These are phyloP conservation scores for Cephus runcator DNA, from an alignment of 2,888 invertebrate genomes.

Conservation along the genomic window DNA sequence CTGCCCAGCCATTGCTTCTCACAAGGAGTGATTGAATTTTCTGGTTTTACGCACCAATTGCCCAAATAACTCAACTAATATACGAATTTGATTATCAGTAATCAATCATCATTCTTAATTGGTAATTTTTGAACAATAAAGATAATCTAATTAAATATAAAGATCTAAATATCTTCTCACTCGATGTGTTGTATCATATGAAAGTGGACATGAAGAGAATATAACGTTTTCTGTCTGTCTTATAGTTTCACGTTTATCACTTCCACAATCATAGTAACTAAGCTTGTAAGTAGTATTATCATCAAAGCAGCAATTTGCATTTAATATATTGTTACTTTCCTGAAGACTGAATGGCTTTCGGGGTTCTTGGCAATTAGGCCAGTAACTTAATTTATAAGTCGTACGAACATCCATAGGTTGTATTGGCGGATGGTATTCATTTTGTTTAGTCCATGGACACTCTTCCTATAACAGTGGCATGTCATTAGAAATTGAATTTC, in stretches of 20 bases:
- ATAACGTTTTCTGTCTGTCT: constrained; percentile 33
- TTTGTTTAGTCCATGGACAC: constrained; percentile 40
- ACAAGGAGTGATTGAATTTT: constrained; percentile 53
- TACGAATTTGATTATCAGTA: background rate
- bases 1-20: constrained; percentile 51
- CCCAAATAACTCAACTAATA: constrained; percentile 57
- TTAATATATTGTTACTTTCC: constrained; percentile 49
- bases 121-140: background rate
- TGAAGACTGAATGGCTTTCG: constrained; percentile 36
- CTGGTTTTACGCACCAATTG: constrained; percentile 47
- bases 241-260: constrained; percentile 43
- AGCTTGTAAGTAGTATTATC: constrained; percentile 58
- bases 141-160: background rate
- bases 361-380: constrained; percentile 48
- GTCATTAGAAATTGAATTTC: too few relatives aligned
- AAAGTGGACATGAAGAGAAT: constrained; percentile 47
- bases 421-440: constrained; percentile 43
- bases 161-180: constrained; percentile 27
- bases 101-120: background rate
- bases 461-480: constrained; percentile 35
- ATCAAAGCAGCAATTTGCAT: constrained; percentile 48
- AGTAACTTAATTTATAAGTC: constrained; percentile 59
- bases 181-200: constrained; percentile 51
- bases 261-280: constrained; percentile 54
- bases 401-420: constrained; percentile 50